Conservation (phyloP, 2,113 vertebrate species). For the Toxotes chatareus region DNA sequence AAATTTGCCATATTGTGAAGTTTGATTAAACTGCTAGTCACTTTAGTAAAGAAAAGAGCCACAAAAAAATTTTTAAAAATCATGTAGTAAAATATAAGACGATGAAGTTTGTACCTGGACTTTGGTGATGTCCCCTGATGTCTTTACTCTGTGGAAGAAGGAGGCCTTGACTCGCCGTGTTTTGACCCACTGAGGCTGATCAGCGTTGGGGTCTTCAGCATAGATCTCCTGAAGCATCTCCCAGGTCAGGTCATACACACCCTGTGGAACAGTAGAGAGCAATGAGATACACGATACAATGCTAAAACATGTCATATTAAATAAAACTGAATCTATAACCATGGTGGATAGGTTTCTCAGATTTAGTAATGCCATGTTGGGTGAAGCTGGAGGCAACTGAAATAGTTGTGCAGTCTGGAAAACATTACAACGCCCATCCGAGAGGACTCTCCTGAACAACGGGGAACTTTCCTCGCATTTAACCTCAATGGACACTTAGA, state of each 20-base stretch:
- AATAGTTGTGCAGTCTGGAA: background rate
- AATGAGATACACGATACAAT: background rate
- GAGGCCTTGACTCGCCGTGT: conserved; percentile 85
- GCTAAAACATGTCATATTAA: background rate
- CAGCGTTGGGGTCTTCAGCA: conserved; percentile 90
- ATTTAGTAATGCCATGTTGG: no score
- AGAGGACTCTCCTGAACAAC: conserved; percentile 28
- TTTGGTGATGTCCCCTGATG: conserved; percentile 86
- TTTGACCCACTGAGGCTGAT: conserved; percentile 95
- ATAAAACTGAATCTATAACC: background rate
- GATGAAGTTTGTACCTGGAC: conserved; percentile 85
- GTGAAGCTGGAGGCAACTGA: background rate
- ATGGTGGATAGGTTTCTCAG: no score
- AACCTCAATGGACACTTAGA: conserved; percentile 13
- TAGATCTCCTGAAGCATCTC: conserved; percentile 96
- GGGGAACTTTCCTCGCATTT: conserved; percentile 5
- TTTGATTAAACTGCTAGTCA: background rate
- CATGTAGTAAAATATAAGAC: background rate
- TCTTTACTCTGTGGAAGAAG: conserved; percentile 89
- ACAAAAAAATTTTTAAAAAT: background rate
- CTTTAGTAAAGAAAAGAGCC: background rate
- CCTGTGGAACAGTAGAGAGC: conserved; percentile 74
- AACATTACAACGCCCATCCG: background rate
- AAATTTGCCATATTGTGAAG: background rate
- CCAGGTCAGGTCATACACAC: conserved; percentile 94